phyloP scores from a whole-genome alignment of 2,113 vertebrate species.

The Solea solea region DNA sequence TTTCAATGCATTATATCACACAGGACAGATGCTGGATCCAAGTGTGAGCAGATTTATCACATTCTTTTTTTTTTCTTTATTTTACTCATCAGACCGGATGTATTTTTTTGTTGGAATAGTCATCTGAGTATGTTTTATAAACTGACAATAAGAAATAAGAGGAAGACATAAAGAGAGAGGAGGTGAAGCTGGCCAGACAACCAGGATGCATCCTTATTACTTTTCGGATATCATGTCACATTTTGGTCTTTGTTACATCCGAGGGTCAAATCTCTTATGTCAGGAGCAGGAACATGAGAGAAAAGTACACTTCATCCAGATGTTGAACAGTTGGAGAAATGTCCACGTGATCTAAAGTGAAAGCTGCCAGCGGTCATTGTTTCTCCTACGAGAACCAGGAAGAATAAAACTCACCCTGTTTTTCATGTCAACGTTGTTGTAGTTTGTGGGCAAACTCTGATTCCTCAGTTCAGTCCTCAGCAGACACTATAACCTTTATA shows the following conservation, averaged over 20 bases:
- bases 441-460: slow-evolving; percentile 14
- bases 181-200: slow-evolving; percentile 27
- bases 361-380: slow-evolving; percentile 29
- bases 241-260: not conserved
- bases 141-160: slow-evolving; percentile 49
- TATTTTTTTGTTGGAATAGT: slow-evolving; percentile 49
- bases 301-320: slow-evolving; percentile 8
- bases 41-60: slow-evolving; percentile 32
- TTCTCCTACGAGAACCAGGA: slow-evolving; percentile 1
- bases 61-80: slow-evolving; percentile 27
- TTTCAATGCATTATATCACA: slow-evolving; percentile 43
- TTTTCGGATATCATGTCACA: not conserved
- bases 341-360: slow-evolving; percentile 18
- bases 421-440: slow-evolving; percentile 14
- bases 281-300: slow-evolving; percentile 5
- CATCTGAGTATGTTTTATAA: slow-evolving; percentile 44
- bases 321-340: slow-evolving; percentile 30
- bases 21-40: slow-evolving; percentile 38
- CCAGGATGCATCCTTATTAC: not conserved
- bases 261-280: slow-evolving; percentile 10
- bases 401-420: slow-evolving; percentile 11
- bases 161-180: slow-evolving; percentile 8
- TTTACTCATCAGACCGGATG: slow-evolving; percentile 17
- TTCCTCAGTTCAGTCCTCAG: slow-evolving; percentile 9
- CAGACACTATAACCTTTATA: slow-evolving; percentile 1